A percentile compares a stretch with the other conserved stretches of the same genome.
Evolutionary conservation across 2,797 vertebrate species (phyloP).

Genomic region (Microchirus variegatus): DNA sequence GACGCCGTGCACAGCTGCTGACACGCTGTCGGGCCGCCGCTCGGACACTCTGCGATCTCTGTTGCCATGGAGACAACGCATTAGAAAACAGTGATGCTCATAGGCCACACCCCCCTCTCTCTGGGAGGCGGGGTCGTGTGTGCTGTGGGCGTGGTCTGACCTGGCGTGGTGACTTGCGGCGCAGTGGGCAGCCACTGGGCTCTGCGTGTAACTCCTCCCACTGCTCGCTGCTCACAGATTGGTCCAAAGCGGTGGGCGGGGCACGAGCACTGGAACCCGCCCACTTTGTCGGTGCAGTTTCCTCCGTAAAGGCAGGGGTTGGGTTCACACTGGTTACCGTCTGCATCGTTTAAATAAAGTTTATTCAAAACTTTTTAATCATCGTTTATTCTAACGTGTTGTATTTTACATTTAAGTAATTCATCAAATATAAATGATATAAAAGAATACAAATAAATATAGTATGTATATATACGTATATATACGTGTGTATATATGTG

Average conservation of each 20-base stretch:
- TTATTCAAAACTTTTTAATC: too few relatives aligned
- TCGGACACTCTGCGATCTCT: slow-evolving; percentile 84
- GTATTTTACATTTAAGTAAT: too few relatives aligned
- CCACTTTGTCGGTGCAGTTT: slow-evolving; percentile 80
- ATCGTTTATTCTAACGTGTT: too few relatives aligned
- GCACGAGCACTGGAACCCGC: slow-evolving; percentile 85
- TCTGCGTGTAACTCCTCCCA: neutral
- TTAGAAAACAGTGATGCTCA: neutral
- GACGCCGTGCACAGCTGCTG: slow-evolving; percentile 87
- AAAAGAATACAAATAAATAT: too few relatives aligned
- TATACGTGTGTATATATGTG: too few relatives aligned
- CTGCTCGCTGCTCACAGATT: slow-evolving; percentile 80
- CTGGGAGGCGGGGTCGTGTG: neutral
- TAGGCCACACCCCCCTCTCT: neutral
- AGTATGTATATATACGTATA: too few relatives aligned
- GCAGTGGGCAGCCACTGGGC: rapidly evolving
- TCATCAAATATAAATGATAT: too few relatives aligned
- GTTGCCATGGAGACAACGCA: neutral
- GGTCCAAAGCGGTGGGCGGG: slow-evolving; percentile 72
- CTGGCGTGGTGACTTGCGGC: neutral
- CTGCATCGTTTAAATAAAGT: slow-evolving; percentile 53
- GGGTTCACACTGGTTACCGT: slow-evolving; percentile 80
- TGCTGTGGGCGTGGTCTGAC: slow-evolving; percentile 6
- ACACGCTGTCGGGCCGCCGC: slow-evolving; percentile 76
- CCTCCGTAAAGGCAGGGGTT: slow-evolving; percentile 87